Evolutionary conservation across 2,888 invertebrate species (phyloP), one percentile per base, ranked within the genome.

Genomic region (Andrena fulva): DNA sequence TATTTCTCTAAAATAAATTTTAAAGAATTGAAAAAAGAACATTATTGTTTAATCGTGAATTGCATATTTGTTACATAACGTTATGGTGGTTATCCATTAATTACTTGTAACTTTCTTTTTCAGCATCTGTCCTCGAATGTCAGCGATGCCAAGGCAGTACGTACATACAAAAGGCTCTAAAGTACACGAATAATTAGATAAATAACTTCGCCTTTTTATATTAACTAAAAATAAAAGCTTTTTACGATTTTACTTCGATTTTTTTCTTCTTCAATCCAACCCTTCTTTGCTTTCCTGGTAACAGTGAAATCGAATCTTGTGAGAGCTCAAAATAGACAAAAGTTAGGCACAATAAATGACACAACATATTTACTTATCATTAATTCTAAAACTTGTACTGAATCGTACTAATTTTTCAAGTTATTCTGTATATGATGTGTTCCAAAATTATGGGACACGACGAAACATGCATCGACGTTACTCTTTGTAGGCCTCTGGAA

Each of bases 91-190:
- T 12, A 27, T 56, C 1, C 16, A 52, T 33, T 77, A 69, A 68
- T 6, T 24, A n/a, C 20, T 27, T n/a, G 2, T 31, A 27, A 56
- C 0, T 35, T 63, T 52, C 0, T 8, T 72, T 82, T 82, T 66
- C 90, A 92, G 92, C 87, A 91, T 54, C 81, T 92, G 74, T 87
- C 90, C 33, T 89, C 91, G 66, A 85, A 84, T 60, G 91, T 90
- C 62, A 80, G 80, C 56, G 90, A 91, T 52, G 82, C 86, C 63
- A 90, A 85, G 86, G 91, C 92, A 59, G 88, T 86, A 66, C 92
- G 92, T 81, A 86, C 82, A 85, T 93, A 93, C 90, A 91, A 92
- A 83, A 92, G 91, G 88, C 72, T 92, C 81, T 93, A 89, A 90
- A 88, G 74, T 56, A 71, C 60, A 59, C 20, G 31, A 77, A 80